phyloP scores from a whole-genome alignment of 1,140 invertebrate species.

The Radopholus similis region DNA sequence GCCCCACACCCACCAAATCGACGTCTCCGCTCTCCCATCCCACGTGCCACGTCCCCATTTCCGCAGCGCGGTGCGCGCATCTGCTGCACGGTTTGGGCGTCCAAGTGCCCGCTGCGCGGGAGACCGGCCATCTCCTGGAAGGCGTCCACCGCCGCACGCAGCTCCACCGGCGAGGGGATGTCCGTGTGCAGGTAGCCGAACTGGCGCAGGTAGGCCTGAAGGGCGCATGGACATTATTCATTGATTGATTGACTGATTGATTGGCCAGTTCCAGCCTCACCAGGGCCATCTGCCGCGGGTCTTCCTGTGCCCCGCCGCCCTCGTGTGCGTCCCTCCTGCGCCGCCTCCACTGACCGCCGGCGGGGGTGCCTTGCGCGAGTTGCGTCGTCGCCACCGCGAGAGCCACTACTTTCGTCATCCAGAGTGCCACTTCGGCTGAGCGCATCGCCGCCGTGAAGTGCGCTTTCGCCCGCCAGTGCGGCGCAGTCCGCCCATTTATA shows the following conservation, averaged over 20 bases:
- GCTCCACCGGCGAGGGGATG: slow-evolving; percentile 34
- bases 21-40: slow-evolving; percentile 34
- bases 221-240: slow-evolving; percentile 4
- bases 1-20: slow-evolving; percentile 36
- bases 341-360: background rate
- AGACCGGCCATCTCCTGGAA: slow-evolving; percentile 42
- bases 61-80: slow-evolving; percentile 43
- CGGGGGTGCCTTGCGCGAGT: too few relatives aligned
- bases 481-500: too few relatives aligned
- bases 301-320: background rate
- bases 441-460: too few relatives aligned
- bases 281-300: too few relatives aligned
- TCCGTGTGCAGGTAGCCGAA: slow-evolving; percentile 33
- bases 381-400: too few relatives aligned
- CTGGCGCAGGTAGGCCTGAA: slow-evolving; percentile 39
- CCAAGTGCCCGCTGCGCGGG: slow-evolving; percentile 30
- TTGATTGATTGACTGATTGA: background rate
- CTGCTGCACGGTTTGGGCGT: slow-evolving; percentile 22
- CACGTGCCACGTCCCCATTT: slow-evolving; percentile 33
- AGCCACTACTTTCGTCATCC: too few relatives aligned
- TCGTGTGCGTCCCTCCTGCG: background rate
- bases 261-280: too few relatives aligned
- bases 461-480: too few relatives aligned
- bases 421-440: too few relatives aligned
- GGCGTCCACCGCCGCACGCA: slow-evolving; percentile 18